A percentile compares a stretch with the other conserved stretches of the same genome.
These are phyloP conservation scores for Anguilla rostrata DNA, from an alignment of 2,113 vertebrate species.

Conservation along the genomic window DNA sequence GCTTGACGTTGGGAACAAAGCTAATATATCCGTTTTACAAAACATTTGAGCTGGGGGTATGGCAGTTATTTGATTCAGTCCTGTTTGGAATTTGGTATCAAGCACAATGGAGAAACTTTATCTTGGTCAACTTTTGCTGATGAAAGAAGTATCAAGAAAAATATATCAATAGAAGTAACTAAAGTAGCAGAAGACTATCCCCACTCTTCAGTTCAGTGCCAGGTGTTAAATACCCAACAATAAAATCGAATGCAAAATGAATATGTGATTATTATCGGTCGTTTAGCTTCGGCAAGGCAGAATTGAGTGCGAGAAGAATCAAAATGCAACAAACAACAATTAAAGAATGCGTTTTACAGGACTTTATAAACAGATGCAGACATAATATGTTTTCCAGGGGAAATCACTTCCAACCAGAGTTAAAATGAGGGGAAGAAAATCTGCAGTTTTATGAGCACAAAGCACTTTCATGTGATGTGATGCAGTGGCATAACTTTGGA, in stretches of 20 bases:
- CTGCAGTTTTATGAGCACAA: background rate
- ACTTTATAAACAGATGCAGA: too few species aligned
- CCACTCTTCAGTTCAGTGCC: background rate
- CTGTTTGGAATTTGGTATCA: background rate
- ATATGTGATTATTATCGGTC: background rate
- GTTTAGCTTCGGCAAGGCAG: background rate
- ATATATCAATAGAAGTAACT: background rate
- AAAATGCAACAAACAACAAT: too few species aligned
- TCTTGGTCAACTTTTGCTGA: background rate
- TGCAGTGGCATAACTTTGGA: background rate
- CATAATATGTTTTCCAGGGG: too few species aligned
- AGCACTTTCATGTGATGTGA: background rate
- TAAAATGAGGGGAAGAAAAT: background rate
- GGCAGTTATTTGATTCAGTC: background rate
- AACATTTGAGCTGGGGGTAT: too few species aligned
- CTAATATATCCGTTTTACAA: too few species aligned
- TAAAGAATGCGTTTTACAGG: too few species aligned
- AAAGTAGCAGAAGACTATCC: background rate
- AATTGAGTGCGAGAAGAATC: background rate
- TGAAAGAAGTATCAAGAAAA: background rate
- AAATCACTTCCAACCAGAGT: background rate
- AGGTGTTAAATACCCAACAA: background rate
- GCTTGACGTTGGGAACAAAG: too few species aligned
- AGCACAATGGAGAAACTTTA: background rate
- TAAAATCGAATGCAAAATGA: background rate